phyloP scores from a whole-genome alignment of 2,888 invertebrate genomes.

The Catocala nupta region DNA sequence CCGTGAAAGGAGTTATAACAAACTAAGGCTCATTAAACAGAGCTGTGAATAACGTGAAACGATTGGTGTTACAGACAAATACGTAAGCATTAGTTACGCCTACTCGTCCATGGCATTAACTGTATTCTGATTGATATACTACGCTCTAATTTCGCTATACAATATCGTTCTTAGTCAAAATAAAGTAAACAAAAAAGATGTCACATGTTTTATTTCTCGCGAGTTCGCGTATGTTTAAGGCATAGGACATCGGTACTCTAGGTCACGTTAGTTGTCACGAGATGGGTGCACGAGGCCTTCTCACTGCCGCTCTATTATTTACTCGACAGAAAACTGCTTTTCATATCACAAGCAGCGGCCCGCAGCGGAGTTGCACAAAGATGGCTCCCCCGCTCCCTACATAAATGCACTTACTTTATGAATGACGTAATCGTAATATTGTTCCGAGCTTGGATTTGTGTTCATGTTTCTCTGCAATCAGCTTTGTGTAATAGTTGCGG shows the following conservation, averaged over 20 bases:
- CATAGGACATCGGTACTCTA: constrained; percentile 35
- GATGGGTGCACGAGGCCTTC: constrained; percentile 59
- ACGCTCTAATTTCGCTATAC: too few relatives aligned
- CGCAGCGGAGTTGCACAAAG: constrained; percentile 72
- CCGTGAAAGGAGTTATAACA: constrained; percentile 45
- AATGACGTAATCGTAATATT: constrained; percentile 80
- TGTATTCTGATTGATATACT: not conserved
- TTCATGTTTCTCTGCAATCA: constrained; percentile 68
- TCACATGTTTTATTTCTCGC: not conserved
- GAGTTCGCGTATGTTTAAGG: constrained; percentile 16
- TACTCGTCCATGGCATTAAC: not conserved
- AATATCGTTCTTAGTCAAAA: too few relatives aligned
- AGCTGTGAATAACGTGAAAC: constrained; percentile 21
- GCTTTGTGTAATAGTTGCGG: constrained; percentile 59
- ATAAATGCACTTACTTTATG: constrained; percentile 79
- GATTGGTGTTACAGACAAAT: constrained; percentile 21
- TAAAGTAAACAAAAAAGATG: not conserved
- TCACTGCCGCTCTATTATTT: constrained; percentile 77
- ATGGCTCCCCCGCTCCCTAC: constrained; percentile 70
- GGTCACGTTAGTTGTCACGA: constrained; percentile 61
- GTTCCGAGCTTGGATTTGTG: constrained; percentile 69
- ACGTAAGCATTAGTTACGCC: not conserved
- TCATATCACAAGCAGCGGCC: constrained; percentile 81
- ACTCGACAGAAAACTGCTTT: constrained; percentile 79
- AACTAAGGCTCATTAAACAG: constrained; percentile 34